Evolutionary conservation across 2,888 invertebrate species (phyloP), one percentile per base, ranked within the genome.

Genomic region (Oconnorella tubifera): DNA sequence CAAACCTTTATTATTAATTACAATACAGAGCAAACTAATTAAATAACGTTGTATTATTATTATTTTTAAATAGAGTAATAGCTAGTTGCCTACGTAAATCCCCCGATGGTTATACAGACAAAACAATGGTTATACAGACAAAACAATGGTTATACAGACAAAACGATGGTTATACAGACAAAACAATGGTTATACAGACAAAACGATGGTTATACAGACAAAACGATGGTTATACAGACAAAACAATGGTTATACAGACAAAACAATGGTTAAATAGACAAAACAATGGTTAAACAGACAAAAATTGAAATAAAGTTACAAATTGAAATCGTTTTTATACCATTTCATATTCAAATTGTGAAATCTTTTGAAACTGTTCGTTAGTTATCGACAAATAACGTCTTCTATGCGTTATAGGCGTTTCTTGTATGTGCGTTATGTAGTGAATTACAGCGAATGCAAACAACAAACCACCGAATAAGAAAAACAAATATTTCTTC

Each of bases 301-400:
- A 32, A 25, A 27, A 49, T 33, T 14, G 4, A 50, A 6, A 28
- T 59, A 23, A 60, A 31, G 29, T 53, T 4, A 33, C 25, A 1
- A 31, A 31, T 3, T 23, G 53, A 3, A 53, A 25, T 23, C 31
- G 28, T n/a, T 25, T 27, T 23, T 27, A 72, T 69, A 82, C 80
- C 66, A 69, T 65, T 70, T 84, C 75, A 63, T 81, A 79, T 70
- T 83, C 78, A 59, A 79, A 71, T 50, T 81, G 72, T 14, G 83
- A 78, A 32, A 85, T 75, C 62, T 78, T 73, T 48, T 73, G 70
- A 59, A 83, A 78, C 71, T 85, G 84, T 3, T 84, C 77, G 63
- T 78, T 73, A 23, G 81, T 83, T 65, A 86, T 83, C 3, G 84
- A 79, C 29, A 86, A 81, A 69, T 86, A 86, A 63, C 86, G 78